A percentile compares a stretch with the other conserved stretches of the same genome.
Evolutionary conservation across 1,140 invertebrate species (phyloP).

Genomic region (Drosophila seguyi): DNA sequence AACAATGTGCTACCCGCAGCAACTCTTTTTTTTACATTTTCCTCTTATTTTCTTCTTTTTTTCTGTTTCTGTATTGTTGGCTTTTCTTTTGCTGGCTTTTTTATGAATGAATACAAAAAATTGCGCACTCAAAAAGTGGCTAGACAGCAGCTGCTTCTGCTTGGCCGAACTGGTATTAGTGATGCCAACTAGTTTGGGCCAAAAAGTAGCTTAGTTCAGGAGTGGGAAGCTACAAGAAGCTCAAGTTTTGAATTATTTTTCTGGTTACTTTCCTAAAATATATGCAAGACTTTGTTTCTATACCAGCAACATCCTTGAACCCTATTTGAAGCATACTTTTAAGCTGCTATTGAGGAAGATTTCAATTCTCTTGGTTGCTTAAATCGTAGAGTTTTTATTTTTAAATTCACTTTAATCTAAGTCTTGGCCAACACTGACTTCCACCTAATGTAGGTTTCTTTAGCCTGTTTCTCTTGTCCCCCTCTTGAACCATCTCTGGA

Average conservation of each 20-base stretch:
- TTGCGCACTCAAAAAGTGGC: constrained; percentile 48
- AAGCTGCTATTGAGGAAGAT: background rate
- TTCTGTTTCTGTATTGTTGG: constrained; percentile 8
- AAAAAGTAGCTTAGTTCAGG: background rate
- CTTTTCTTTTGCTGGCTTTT: constrained; percentile 36
- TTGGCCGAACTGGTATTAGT: constrained; percentile 4
- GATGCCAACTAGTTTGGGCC: constrained; percentile 16
- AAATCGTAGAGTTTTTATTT: background rate
- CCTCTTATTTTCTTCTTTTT: constrained; percentile 5
- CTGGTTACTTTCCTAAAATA: background rate
- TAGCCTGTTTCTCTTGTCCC: background rate
- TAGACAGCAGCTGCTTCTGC: constrained; percentile 24
- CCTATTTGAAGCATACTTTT: background rate
- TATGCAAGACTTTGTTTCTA: background rate
- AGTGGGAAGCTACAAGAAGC: no score
- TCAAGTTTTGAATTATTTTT: background rate
- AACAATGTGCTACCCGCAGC: constrained; percentile 60
- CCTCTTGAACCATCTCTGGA: background rate
- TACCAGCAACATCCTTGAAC: background rate
- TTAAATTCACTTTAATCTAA: no score
- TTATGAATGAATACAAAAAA: constrained; percentile 63
- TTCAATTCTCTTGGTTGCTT: background rate
- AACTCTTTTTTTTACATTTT: constrained; percentile 43
- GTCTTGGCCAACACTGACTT: background rate
- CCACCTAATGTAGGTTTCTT: background rate